These are phyloP conservation scores for Ibidorhyncha struthersii DNA, from an alignment of 2,113 vertebrate species.

Conservation along the genomic window DNA sequence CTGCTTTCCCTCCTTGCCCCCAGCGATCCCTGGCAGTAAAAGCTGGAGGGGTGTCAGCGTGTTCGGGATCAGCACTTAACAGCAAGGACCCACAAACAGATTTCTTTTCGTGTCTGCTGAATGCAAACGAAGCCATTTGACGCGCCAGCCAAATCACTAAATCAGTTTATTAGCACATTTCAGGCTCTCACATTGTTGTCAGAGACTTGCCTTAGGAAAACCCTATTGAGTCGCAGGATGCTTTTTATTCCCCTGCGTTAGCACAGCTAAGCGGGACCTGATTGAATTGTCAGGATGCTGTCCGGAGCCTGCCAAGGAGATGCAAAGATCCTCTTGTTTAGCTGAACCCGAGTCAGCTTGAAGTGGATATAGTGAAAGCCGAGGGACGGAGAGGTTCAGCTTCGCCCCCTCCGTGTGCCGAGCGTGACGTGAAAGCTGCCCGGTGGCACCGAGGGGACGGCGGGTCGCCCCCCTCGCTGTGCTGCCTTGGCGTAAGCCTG, in stretches of 20 bases:
- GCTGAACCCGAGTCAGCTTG: neutral
- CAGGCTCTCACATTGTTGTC: neutral
- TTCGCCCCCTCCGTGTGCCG: neutral
- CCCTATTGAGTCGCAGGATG: neutral
- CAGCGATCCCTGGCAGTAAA: accelerated
- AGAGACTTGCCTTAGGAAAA: neutral
- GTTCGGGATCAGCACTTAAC: neutral
- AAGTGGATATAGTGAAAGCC: neutral
- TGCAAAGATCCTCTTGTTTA: neutral
- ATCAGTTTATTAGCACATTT: neutral
- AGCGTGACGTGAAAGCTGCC: neutral
- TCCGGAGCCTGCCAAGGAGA: neutral
- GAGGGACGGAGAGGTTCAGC: neutral
- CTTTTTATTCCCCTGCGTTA: neutral
- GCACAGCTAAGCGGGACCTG: neutral
- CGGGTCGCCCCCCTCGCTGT: neutral
- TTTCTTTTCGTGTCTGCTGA: neutral
- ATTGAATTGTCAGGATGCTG: neutral
- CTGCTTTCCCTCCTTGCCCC: neutral
- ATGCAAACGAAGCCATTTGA: neutral
- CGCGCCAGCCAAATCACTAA: neutral
- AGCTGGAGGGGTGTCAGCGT: neutral
- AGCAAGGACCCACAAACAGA: neutral
- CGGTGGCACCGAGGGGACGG: neutral
- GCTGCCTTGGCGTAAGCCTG: neutral